phyloP scores from a whole-genome alignment of 2,113 vertebrate genomes.

The Origma solitaria region DNA sequence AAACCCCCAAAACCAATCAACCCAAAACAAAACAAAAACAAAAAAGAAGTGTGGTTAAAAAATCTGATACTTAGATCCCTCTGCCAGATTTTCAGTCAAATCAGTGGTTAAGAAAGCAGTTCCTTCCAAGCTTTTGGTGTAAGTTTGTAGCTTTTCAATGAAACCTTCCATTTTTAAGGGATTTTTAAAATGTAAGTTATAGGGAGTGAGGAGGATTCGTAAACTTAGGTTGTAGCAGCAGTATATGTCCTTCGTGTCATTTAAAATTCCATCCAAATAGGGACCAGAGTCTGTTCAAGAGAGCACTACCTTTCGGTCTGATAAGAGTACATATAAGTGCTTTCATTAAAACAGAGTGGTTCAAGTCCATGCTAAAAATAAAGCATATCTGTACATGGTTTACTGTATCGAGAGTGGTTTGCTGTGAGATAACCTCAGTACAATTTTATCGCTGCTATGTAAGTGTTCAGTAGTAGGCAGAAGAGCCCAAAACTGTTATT shows the following conservation, averaged over 20 bases:
- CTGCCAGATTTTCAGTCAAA: neutral
- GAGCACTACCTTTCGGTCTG: neutral
- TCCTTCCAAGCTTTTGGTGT: neutral
- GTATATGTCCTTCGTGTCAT: neutral
- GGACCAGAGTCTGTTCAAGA: neutral
- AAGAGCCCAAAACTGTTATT: neutral
- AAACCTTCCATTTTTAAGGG: neutral
- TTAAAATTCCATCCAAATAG: neutral
- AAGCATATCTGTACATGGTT: neutral
- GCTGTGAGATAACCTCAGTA: neutral
- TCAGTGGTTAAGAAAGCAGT: neutral
- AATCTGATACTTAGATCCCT: neutral
- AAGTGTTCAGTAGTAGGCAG: neutral
- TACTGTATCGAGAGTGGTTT: neutral
- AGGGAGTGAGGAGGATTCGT: accelerated
- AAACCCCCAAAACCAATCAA: neutral
- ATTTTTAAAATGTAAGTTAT: neutral
- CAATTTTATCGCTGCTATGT: neutral
- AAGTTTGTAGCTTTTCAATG: neutral
- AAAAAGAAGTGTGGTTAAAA: neutral
- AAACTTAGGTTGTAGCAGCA: neutral
- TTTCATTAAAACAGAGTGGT: neutral
- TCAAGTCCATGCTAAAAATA: neutral
- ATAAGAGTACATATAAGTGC: neutral
- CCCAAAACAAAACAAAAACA: neutral